Base-by-base conservation (phyloP, 2,113 vertebrate species). In the Aramus guarauna region DNA sequence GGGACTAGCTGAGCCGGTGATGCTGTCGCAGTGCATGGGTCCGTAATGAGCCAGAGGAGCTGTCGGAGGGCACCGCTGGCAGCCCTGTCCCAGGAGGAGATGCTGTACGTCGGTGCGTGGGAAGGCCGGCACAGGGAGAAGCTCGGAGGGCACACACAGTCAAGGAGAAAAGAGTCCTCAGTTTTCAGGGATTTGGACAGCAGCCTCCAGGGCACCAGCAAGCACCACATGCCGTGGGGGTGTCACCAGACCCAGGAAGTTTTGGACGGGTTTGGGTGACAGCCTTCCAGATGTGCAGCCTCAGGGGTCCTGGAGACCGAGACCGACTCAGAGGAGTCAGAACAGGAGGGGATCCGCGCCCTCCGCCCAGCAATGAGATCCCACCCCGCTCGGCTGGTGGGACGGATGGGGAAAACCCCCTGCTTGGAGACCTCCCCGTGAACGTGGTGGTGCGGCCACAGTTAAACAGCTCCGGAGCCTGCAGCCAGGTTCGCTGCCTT, bases 121-220 rank as follows among this genome's bases (percentile, higher is more conserved):
- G 36, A 41, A 37, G 32, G 55, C 6, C 4, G n/a, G 29, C n/a
- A 41, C 20, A 5, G 2, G 1, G 34, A 53, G 43, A 20, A 34
- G 16, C 45, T 11, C 0, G 0, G 6, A 6, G 24, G 5, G 53
- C 29, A 60, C 4, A 1, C 0, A 2, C 37, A 9, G 29, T 14
- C 7, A 47, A 18, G 37, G 12, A 29, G 60, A 52, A 37, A 8
- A 30, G 15, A 68, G 32, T 15, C 36, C 14, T 37, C 21, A 5
- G 50, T 21, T 56, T 41, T 17, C 50, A 52, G 26, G 43, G 68
- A 27, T 56, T 66, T 0, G 6, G 67, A 58, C 11, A 32, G 18
- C 14, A 11, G 0, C 32, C 60, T 23, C 3, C 12, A 9, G 0
- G 5, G 17, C 68, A 45, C 53, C 37, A 11, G 53, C 0, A 1